phyloP scores from a whole-genome alignment of 1,140 invertebrate species.

The Stratiolaelaps scimitus region DNA sequence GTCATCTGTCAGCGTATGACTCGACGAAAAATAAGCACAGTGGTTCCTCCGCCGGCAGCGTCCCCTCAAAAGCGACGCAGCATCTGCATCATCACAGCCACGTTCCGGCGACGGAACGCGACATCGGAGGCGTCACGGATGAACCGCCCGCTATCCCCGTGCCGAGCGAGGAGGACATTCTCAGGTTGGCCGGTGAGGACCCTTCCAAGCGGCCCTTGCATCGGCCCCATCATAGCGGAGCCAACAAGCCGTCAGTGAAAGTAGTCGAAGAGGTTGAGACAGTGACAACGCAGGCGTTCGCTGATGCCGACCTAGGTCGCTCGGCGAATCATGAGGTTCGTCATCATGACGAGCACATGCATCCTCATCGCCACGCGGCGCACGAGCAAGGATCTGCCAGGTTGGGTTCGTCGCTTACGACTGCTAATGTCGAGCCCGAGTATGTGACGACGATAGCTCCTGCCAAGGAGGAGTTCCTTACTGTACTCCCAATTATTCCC shows the following conservation, averaged over 20 bases:
- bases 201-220: neutral
- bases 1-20: neutral
- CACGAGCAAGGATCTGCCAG: no score
- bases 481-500: conserved; percentile 19
- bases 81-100: neutral
- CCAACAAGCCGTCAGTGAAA: neutral
- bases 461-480: conserved; percentile 1
- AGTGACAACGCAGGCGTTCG: neutral
- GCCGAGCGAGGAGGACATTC: neutral
- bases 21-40: no score
- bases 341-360: neutral
- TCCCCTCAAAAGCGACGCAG: neutral
- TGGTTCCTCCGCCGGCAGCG: no score
- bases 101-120: neutral
- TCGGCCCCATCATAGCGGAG: neutral
- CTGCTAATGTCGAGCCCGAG: neutral
- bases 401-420: no score
- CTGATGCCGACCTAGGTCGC: neutral
- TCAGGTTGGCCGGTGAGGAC: conserved; percentile 8
- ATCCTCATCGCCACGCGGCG: neutral
- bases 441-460: neutral
- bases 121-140: neutral
- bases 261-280: neutral
- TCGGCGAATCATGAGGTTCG: neutral
- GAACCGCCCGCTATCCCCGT: neutral